Conservation (phyloP, 2,113 vertebrate species). For the Mus pahari region DNA sequence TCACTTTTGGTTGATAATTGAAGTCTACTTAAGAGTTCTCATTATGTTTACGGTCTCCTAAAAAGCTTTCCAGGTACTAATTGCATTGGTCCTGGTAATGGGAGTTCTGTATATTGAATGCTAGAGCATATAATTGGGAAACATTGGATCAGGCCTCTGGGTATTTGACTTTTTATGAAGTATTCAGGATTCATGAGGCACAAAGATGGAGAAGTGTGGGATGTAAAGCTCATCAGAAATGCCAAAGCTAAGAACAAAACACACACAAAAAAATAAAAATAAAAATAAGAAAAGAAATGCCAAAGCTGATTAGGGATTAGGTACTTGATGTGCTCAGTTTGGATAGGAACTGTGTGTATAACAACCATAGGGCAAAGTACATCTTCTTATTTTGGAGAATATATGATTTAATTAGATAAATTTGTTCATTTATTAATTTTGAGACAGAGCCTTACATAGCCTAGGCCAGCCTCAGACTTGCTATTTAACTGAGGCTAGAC, state of each 20-base stretch:
- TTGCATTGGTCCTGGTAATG: background rate
- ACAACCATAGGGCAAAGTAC: background rate
- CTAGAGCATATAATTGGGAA: background rate
- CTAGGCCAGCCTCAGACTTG: background rate
- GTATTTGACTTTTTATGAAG: constrained; percentile 19
- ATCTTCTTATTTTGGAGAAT: background rate
- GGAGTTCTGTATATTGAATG: background rate
- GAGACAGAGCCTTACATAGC: background rate
- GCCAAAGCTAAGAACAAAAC: background rate
- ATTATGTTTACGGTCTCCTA: background rate
- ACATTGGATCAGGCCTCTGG: background rate
- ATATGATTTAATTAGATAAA: constrained; percentile 1
- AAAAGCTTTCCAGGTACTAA: background rate
- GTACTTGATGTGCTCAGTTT: background rate
- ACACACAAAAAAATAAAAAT: no score
- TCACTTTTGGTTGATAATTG: background rate
- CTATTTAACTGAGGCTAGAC: background rate
- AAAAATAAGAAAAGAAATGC: no score
- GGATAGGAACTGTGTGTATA: background rate
- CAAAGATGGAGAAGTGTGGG: background rate
- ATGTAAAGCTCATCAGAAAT: background rate
- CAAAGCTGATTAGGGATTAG: background rate
- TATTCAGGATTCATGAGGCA: background rate
- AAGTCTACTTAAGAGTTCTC: background rate
- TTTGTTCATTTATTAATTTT: background rate